Evolutionary conservation across 2,888 invertebrate genomes (phyloP).

Genomic region (Aleiodes testaceus): DNA sequence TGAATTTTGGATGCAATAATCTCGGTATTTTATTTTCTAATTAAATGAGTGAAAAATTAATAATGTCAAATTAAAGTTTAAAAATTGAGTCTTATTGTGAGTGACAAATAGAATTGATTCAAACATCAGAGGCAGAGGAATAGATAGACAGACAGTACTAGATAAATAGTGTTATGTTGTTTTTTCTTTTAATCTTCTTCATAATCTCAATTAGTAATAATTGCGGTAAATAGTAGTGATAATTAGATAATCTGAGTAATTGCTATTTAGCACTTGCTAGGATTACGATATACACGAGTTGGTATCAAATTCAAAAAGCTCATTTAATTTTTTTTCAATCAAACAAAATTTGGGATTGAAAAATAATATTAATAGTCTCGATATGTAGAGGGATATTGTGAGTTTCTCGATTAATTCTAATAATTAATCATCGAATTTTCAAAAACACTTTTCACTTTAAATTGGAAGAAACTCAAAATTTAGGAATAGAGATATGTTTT

Average conservation of each 20-base stretch:
- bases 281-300: slow-evolving; percentile 21
- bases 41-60: background rate
- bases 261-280: slow-evolving; percentile 32
- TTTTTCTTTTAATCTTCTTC: too few species aligned
- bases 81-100: background rate
- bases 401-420: slow-evolving; percentile 8
- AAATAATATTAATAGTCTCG: background rate
- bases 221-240: slow-evolving; percentile 27
- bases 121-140: slow-evolving; percentile 31
- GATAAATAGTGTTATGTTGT: slow-evolving; percentile 13
- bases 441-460: background rate
- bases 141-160: slow-evolving; percentile 31
- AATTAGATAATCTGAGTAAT: slow-evolving; percentile 31
- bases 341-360: background rate
- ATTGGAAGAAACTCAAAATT: slow-evolving; percentile 10
- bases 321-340: background rate
- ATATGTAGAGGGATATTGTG: slow-evolving; percentile 19
- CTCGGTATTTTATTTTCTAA: slow-evolving; percentile 9
- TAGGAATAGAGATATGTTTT: slow-evolving; percentile 27
- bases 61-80: background rate
- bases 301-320: slow-evolving; percentile 18
- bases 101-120: slow-evolving; percentile 21
- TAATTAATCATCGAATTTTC: background rate
- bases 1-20: slow-evolving; percentile 2
- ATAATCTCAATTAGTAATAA: slow-evolving; percentile 10